These are phyloP conservation scores for Nemoura dubitans DNA, from an alignment of 2,888 invertebrate genomes.

Conservation along the genomic window DNA sequence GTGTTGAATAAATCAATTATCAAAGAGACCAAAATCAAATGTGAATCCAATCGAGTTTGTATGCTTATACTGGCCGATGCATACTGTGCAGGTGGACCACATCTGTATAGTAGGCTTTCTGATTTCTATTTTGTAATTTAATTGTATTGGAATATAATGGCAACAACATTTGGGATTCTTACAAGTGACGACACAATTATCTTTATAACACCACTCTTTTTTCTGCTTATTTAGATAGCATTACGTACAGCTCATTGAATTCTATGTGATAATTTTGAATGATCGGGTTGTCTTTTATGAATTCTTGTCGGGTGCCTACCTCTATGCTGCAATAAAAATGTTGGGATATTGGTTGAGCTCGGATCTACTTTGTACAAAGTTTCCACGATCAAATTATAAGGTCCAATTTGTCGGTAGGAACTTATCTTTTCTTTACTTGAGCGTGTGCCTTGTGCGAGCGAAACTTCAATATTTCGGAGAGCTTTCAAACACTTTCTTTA, in stretches of 20 bases:
- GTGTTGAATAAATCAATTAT: too few species aligned
- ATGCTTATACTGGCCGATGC: too few species aligned
- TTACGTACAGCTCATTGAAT: too few species aligned
- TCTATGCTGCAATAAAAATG: not conserved
- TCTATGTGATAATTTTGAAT: too few species aligned
- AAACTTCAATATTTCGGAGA: not conserved
- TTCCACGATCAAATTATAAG: not conserved
- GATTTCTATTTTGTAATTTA: too few species aligned
- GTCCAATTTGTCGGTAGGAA: not conserved
- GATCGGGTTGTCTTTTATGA: not conserved
- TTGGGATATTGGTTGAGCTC: not conserved
- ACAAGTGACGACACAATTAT: too few species aligned
- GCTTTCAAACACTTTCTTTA: not conserved
- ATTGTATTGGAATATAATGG: too few species aligned
- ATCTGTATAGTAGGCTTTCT: too few species aligned
- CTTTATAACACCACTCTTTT: too few species aligned
- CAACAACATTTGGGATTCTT: too few species aligned
- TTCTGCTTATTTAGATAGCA: too few species aligned
- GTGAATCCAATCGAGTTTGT: not conserved
- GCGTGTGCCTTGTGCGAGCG: not conserved
- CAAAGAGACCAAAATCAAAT: not conserved
- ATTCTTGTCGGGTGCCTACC: not conserved
- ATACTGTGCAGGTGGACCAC: too few species aligned
- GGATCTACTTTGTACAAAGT: not conserved
- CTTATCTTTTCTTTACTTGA: not conserved